Base-by-base conservation (phyloP, 1,140 invertebrate species). In the Ruditapes philippinarum region DNA sequence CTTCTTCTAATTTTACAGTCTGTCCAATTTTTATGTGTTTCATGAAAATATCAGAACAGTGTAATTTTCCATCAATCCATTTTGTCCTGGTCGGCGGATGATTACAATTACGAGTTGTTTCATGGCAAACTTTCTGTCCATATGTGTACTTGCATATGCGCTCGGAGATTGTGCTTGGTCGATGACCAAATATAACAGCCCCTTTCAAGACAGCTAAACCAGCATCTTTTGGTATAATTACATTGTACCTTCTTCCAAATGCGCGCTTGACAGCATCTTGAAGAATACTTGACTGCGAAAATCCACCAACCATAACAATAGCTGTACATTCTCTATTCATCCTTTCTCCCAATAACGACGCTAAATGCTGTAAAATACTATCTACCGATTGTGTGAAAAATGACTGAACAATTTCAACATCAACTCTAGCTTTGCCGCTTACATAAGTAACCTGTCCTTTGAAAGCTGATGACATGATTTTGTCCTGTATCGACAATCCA, bases 231-330 rank as follows among this genome's bases (percentile, higher is more conserved):
- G 87, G 87, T 28, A 76, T 40, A 54, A 89, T 82, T 12, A 89
- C 25, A 19, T 60, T 80, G 7, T 74, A 3, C 28, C 33, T 25
- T 4, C 31, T 19, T 25, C 42, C 45, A 36, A 89, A 89, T 11
- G 82, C 74, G 22, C 12, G 14, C 19, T 38, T 51, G 0, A 89
- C 33, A 14, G n/a, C 28, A 45, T 73, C 62, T 42, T 89, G 87
- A 19, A 89, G 68, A 22, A 89, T 60, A 12, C 36, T 42, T 0
- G 78, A 82, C 38, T 89, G 70, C 1, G 87, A 89, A 57, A 89
- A 89, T 5, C 87, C 87, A 11, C 87, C 87, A 7, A 89, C 88
- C 88, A 90, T 82, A 11, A 90, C 9, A n/a, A 90, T 90, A 5
- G 81, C 81, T 12, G 73, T 11, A 25, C 79, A 85, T 0, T 57